Evolutionary conservation across 2,888 invertebrate species (phyloP).

Genomic region (Dermolepida albohirtum): DNA sequence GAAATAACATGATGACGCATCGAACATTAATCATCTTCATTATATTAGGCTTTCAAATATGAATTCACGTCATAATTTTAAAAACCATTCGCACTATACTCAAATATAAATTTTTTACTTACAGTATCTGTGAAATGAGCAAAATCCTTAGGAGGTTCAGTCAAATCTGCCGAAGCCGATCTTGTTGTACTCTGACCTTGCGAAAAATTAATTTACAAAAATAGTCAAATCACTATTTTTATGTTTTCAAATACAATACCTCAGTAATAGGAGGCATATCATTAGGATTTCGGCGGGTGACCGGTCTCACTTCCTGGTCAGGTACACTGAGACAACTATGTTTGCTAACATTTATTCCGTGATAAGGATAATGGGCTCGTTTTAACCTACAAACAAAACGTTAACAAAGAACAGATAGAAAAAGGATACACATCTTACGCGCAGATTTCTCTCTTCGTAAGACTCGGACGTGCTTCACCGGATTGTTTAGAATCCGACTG

Average conservation of each 20-base stretch:
- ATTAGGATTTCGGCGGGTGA: slow-evolving; percentile 46
- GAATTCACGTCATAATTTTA: no score
- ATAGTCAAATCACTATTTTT: slow-evolving; percentile 17
- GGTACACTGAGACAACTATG: slow-evolving; percentile 6
- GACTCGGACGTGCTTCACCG: neutral
- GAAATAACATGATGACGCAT: neutral
- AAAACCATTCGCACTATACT: no score
- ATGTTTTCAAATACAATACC: slow-evolving; percentile 14
- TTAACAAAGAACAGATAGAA: slow-evolving; percentile 8
- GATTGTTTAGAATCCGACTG: neutral
- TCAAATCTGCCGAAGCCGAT: neutral
- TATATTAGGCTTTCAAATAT: neutral
- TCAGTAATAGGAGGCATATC: slow-evolving; percentile 42
- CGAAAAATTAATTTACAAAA: slow-evolving; percentile 38
- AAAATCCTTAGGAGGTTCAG: neutral
- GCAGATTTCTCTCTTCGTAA: neutral
- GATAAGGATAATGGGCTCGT: slow-evolving; percentile 36
- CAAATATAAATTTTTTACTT: slow-evolving; percentile 4
- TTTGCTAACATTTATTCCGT: slow-evolving; percentile 18
- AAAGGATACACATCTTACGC: slow-evolving; percentile 4
- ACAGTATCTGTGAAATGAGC: slow-evolving; percentile 2
- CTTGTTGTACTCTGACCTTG: slow-evolving; percentile 42
- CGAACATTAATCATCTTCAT: neutral
- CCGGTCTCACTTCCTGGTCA: slow-evolving; percentile 42
- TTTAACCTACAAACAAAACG: slow-evolving; percentile 27